These are phyloP conservation scores for Urocolius indicus DNA, from an alignment of 2,113 vertebrate genomes.

Conservation along the genomic window DNA sequence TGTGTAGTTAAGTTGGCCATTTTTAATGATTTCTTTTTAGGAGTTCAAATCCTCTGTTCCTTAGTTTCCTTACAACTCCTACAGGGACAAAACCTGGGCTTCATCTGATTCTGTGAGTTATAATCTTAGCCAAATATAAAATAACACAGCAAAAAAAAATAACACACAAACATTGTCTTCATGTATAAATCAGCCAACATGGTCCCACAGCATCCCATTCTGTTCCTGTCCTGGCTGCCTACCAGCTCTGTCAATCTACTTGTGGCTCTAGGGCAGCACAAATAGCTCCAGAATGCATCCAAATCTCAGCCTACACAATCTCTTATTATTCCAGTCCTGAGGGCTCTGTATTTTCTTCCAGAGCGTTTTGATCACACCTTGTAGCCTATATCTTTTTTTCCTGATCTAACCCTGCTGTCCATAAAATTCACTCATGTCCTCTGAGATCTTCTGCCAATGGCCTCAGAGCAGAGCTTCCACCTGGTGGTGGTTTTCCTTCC, in stretches of 20 bases:
- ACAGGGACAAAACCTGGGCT: not conserved
- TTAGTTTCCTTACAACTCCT: not conserved
- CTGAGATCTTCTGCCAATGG: not conserved
- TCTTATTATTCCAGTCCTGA: not conserved
- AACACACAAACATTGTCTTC: not conserved
- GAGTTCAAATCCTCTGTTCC: not conserved
- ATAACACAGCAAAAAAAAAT: not conserved
- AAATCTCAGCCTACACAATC: not conserved
- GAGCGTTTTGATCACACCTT: not conserved
- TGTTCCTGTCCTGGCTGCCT: not conserved
- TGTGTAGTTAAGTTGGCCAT: not conserved
- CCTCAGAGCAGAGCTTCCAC: not conserved
- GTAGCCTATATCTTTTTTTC: not conserved
- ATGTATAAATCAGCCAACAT: not conserved
- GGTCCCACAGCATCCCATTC: not conserved
- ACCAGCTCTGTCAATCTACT: not conserved
- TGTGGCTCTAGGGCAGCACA: not conserved
- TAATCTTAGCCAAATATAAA: not conserved
- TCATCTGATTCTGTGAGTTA: not conserved
- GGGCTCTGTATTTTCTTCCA: not conserved
- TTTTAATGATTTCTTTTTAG: not conserved
- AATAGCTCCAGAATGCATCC: not conserved
- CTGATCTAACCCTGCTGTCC: not conserved
- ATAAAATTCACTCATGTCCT: not conserved
- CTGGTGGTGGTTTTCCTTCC: not conserved